Conservation (phyloP, 2,113 vertebrate genomes). For the Amazona guildingii region DNA sequence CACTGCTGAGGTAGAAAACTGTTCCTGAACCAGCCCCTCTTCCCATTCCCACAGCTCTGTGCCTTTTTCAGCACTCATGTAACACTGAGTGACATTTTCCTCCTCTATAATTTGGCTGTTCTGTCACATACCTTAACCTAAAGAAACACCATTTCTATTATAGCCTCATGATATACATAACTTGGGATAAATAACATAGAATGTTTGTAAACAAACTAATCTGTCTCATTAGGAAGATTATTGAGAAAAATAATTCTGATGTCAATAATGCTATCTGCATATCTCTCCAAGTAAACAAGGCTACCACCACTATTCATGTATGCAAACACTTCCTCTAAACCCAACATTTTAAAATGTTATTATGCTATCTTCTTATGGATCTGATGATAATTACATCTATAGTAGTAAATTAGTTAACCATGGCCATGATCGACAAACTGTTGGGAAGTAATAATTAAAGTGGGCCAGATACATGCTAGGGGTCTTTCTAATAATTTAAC, state of each 20-base stretch:
- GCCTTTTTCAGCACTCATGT: background rate
- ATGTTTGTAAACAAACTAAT: background rate
- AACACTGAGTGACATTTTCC: background rate
- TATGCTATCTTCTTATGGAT: background rate
- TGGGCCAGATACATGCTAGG: background rate
- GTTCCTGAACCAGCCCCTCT: background rate
- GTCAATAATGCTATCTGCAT: background rate
- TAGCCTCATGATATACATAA: background rate
- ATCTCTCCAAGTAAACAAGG: background rate
- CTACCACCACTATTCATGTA: background rate
- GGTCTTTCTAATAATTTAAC: background rate
- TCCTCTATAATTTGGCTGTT: background rate
- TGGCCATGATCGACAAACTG: background rate
- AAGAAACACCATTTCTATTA: background rate
- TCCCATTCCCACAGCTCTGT: background rate
- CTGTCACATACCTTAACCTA: background rate
- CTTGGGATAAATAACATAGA: background rate
- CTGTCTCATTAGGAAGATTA: background rate
- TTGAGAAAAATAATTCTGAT: background rate
- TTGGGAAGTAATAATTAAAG: background rate
- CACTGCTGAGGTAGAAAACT: background rate
- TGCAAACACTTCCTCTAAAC: background rate
- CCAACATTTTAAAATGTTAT: background rate
- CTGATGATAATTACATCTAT: background rate
- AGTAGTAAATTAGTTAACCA: background rate